Evolutionary conservation across 2,113 vertebrate species (phyloP).

Genomic region (Elanus axillaris): DNA sequence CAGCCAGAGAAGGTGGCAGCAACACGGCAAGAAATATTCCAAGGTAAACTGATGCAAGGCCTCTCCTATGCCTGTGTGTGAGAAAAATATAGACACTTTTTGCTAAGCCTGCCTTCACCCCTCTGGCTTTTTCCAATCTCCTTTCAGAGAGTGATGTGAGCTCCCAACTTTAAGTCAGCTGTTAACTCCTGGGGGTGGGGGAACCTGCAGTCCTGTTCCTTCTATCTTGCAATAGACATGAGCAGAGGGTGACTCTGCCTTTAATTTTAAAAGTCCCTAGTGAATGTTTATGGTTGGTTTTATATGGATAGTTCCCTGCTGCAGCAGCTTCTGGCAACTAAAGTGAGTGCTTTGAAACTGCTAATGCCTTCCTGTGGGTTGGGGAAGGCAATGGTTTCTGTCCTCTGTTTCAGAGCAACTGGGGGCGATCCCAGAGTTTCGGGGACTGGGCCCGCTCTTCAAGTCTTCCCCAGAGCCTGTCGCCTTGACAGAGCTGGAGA

Average conservation of each 20-base stretch:
- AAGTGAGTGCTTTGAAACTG: background rate
- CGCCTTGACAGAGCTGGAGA: slow-evolving; percentile 81
- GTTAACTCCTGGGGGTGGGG: background rate
- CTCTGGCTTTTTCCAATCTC: background rate
- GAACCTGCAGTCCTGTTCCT: background rate
- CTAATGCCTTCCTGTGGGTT: background rate
- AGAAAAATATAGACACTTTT: background rate
- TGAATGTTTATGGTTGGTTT: background rate
- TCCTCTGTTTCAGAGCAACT: slow-evolving; percentile 75
- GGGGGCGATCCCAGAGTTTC: slow-evolving; percentile 77
- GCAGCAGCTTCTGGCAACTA: background rate
- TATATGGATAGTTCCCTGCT: background rate
- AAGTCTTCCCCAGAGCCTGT: slow-evolving; percentile 79
- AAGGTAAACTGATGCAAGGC: slow-evolving; percentile 66
- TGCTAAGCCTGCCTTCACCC: background rate
- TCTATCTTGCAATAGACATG: background rate
- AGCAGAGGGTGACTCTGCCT: background rate
- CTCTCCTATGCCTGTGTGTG: background rate
- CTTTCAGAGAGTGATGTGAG: background rate
- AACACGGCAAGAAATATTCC: slow-evolving; percentile 82
- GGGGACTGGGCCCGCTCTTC: slow-evolving; percentile 74
- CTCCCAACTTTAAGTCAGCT: background rate
- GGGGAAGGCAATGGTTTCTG: background rate
- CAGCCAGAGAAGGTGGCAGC: slow-evolving; percentile 82
- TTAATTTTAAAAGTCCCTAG: background rate